Evolutionary conservation across 2,888 invertebrate species (phyloP).

Genomic region (Pachycephus smyrnensis): DNA sequence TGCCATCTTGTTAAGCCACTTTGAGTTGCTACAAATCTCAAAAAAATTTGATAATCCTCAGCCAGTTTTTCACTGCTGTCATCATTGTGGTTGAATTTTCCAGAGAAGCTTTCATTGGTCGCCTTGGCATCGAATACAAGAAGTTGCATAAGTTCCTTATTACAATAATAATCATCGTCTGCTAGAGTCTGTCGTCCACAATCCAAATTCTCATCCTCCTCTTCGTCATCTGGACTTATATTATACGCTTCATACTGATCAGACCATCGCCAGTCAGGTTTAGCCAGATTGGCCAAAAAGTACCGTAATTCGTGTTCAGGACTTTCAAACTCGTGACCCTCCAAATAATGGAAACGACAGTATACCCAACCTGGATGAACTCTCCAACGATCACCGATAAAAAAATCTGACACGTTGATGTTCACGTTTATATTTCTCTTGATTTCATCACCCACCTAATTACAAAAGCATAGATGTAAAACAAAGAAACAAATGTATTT

Average conservation of each 20-base stretch:
- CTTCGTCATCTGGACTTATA: conserved; percentile 34
- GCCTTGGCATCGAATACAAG: conserved; percentile 89
- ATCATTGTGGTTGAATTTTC: conserved; percentile 57
- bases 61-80: conserved; percentile 71
- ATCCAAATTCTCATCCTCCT: conserved; percentile 60
- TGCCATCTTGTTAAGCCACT: conserved; percentile 92
- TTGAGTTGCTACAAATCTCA: conserved; percentile 88
- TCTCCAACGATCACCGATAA: conserved; percentile 80
- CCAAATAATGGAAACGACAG: conserved; percentile 87
- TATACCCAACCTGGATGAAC: conserved; percentile 92
- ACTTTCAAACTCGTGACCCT: conserved; percentile 80
- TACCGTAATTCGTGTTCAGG: conserved; percentile 81
- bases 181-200: conserved; percentile 75
- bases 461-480: neutral
- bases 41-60: conserved; percentile 77
- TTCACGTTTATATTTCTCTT: conserved; percentile 76
- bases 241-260: conserved; percentile 70
- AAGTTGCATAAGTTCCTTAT: conserved; percentile 85
- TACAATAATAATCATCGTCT: conserved; percentile 84
- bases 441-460: conserved; percentile 81
- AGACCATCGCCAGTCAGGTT: conserved; percentile 73
- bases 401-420: conserved; percentile 79
- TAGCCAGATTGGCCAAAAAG: conserved; percentile 77
- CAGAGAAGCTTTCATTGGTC: conserved; percentile 70
- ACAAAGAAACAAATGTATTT: neutral